Conservation (phyloP, 2,113 vertebrate genomes). For the Sinosuthora webbiana region DNA sequence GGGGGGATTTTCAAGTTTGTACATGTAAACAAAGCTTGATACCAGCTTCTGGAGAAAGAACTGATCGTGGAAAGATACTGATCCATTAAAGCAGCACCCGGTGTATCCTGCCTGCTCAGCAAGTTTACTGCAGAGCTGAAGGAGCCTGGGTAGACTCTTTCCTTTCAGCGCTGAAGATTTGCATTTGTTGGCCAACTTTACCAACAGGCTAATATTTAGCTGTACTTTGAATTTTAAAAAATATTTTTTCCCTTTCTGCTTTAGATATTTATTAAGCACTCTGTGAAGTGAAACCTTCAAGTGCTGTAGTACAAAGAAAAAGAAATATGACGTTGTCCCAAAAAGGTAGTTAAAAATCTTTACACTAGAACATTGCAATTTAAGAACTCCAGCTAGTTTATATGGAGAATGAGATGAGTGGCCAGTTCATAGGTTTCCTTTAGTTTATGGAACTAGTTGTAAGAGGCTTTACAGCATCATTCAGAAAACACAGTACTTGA, state of each 20-base stretch:
- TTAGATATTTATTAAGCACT: neutral
- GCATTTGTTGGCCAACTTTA: neutral
- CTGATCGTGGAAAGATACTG: neutral
- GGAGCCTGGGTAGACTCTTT: neutral
- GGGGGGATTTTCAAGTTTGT: constrained; percentile 53
- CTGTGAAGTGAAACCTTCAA: neutral
- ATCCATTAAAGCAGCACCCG: neutral
- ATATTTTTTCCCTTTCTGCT: neutral
- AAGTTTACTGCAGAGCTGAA: neutral
- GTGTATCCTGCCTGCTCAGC: neutral
- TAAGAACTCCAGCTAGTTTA: neutral
- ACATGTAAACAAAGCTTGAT: constrained; percentile 37
- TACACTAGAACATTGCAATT: neutral
- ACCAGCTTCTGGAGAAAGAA: constrained; percentile 24
- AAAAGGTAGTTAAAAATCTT: neutral
- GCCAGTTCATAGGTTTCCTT: neutral
- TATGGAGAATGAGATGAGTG: neutral
- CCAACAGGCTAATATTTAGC: neutral
- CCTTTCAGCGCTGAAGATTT: neutral
- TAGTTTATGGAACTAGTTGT: neutral
- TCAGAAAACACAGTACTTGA: neutral
- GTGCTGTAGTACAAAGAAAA: neutral
- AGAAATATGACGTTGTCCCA: neutral
- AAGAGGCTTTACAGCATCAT: neutral
- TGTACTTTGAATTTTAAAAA: neutral